Base-by-base conservation (phyloP, 2,888 invertebrate species). In the Netelia virgata region DNA sequence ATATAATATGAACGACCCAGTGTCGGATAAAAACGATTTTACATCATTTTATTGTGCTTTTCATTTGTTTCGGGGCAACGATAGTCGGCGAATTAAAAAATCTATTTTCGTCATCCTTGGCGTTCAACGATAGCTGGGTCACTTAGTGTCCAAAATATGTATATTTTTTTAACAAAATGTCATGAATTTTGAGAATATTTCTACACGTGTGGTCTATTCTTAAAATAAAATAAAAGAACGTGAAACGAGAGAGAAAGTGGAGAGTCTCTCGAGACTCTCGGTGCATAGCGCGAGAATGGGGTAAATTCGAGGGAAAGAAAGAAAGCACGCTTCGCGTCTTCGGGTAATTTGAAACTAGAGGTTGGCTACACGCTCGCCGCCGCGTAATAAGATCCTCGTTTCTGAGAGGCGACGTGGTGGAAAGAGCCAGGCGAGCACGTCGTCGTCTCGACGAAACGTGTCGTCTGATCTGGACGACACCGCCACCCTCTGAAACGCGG, bases 371-470 rank as follows among this genome's bases (percentile, higher is more conserved):
- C 87, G 84, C 84, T 87, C 88, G 87, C 88, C 82, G 41, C 82
- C 73, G 76, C 87, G 88, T 89, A 90, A 89, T 90, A 89, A 88
- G 88, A 88, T 88, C 88, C 86, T 82, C 85, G 82, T 82, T 83
- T 86, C 88, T 79, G 74, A 86, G 85, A 72, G 68, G 74, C 83
- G 82, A 81, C 82, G 69, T 75, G 74, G 82, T 73, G 84, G 78
- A 82, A 84, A 83, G 64, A 75, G 69, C 55, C 61, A 66, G 72
- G 77, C 75, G 84, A 82, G 83, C 83, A 85, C 79, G 85, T 75
- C 82, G 80, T 76, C 68, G 72, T 72, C 70, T 63, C 53, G 76
- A 68, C 53, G 70, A 82, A 77, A 84, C 84, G 85, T 85, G 86
- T 80, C 69, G 63, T 57, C 50, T 55, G 61, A 23, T 43, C 82